Evolutionary conservation across 2,888 invertebrate species (phyloP), one percentile per base, ranked within the genome.

Genomic region (Mesopsocus fuscifrons): DNA sequence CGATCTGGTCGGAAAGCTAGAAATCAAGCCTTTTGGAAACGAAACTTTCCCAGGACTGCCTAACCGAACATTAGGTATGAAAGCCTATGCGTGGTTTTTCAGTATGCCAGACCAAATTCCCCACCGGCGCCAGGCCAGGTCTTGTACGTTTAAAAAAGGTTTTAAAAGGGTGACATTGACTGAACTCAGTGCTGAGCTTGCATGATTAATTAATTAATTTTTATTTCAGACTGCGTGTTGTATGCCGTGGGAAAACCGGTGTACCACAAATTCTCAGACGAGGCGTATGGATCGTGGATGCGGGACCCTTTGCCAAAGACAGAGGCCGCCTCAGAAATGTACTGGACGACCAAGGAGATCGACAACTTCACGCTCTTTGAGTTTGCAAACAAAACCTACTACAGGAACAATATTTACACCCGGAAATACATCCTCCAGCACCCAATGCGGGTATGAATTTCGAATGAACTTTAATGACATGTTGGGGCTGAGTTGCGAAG

Each of bases 201-300:
- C n/a, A n/a, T n/a, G n/a, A n/a, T n/a, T n/a, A n/a, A n/a, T n/a
- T n/a, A n/a, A n/a, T n/a, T n/a, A n/a, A n/a, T n/a, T n/a, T 34
- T 8, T 34, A 11, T 58, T 59, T 15, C 61, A 85, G 92, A 83
- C 59, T 91, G 91, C 55, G 74, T 81, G 47, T 67, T 94, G 11
- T 87, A 87, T 55, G 85, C 84, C 0, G 84, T 95, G 40, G 94
- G 94, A 1, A 94, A 91, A 55, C 91, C 94, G 0, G 84, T 94
- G 0, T 89, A 82, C 57, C 80, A 87, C 57, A 74, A 83, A 23
- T 76, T 69, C 49, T 79, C 81, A 47, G 78, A 82, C 46, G 74
- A 77, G 52, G 62, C 69, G 15, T 82, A 77, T 54, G 91, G 91
- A 2, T 74, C 81, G 22, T 89, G 92, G 89, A 72, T 91, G 64